Evolutionary conservation across 2,113 vertebrate genomes (phyloP), one percentile per base, ranked within the genome.

Genomic region (Cryptotis parvus): DNA sequence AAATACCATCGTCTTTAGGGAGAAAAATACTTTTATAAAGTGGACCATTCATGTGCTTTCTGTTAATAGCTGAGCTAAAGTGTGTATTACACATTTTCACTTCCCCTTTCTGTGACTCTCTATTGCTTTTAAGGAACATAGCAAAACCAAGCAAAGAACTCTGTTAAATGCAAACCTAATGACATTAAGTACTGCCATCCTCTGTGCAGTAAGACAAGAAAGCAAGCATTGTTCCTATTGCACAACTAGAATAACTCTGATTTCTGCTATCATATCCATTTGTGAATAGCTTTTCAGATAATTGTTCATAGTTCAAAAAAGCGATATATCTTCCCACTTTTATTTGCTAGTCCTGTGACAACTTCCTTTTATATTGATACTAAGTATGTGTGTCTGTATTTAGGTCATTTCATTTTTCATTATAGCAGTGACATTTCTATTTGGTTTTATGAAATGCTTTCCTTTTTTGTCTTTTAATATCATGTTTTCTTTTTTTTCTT

Each of bases 71-170:
- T 94, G 49, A 69, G n/a, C 20, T 74, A 70, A 77, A 70, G 27
- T 78, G n/a, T 49, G 8, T 70, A 20, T 18, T 58, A 9, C 3
- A n/a, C 7, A 31, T 43, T 0, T 0, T 1, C 1, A 1, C 0
- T 68, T 35, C 4, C 31, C 12, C 9, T 93, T 10, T 45, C 24
- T 45, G 8, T 79, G 22, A 22, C 27, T 69, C 18, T 49, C 1
- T 37, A 33, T 18, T 77, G 24, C 26, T 87, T 31, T 8, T 58
- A 5, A 2, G 39, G 39, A 45, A 80, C 3, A 1, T 22, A 76
- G 1, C 9, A 79, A 29, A 27, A 69, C 39, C 43, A 61, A n/a
- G 65, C 4, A 1, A 55, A 11, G 4, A 68, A 43, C 61, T 92
- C 43, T 87, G 9, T 16, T n/a, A 29, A 87, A 33, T 3, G 58